Evolutionary conservation across 1,140 invertebrate species (phyloP), one percentile per base, ranked within the genome.

Genomic region (Pectinophora gossypiella): DNA sequence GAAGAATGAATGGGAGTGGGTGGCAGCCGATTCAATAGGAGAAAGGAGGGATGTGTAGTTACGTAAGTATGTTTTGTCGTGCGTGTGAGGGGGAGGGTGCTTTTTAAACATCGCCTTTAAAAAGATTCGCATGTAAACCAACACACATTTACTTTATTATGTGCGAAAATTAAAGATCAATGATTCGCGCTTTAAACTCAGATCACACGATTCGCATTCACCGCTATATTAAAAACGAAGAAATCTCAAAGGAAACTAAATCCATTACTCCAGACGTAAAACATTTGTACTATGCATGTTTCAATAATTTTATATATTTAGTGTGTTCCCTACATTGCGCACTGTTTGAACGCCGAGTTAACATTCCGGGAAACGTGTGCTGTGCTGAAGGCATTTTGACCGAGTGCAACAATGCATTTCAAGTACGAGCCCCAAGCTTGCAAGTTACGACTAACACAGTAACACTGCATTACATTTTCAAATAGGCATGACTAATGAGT

Each of bases 401-500:
- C n/a, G 9, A 23, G 10, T 23, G 22, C 22, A 32, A 32, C 27
- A 32, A 32, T 32, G 27, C 27, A 32, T 32, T 32, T 32, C 27
- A 32, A 32, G 27, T 32, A 7, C 27, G n/a, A 9, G 27, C 27
- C 7, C 27, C 27, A 32, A n/a, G 27, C 27, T 3, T 16, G 15
- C 36, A 40, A 40, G 36, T 40, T 40, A 16, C 36, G 36, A 18
- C 36, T 40, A 40, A 40, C 19, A 44, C 19, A 20, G 42, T 44
- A 36, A 40, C 48, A 50, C 43, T 50, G 32, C 32, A 75, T 69
- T 68, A 66, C 62, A 72, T 77, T 72, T 68, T 71, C 67, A 76
- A 82, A 79, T 82, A 85, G 74, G 78, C 78, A 76, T 76, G 76
- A 79, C 77, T 85, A 85, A 85, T 81, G 78, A 79, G 76, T 82